These are phyloP conservation scores for Tyto alba DNA, from an alignment of 2,113 vertebrate species.

Conservation along the genomic window DNA sequence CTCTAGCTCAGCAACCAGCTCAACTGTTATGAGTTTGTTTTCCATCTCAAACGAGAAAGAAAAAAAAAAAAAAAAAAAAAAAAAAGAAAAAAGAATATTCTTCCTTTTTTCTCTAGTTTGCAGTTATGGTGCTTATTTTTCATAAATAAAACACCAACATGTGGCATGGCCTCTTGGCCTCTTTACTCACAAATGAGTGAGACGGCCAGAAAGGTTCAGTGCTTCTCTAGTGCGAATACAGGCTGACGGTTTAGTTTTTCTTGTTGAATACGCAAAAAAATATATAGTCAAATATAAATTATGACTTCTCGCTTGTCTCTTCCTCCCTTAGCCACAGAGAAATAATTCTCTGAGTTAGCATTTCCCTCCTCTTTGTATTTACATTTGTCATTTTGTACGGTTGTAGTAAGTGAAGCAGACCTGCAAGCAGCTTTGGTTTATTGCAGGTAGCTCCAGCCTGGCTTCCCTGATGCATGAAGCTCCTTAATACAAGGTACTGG, in stretches of 20 bases:
- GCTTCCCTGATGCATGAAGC: background rate
- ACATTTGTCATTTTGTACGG: background rate
- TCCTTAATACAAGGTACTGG: background rate
- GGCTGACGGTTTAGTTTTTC: background rate
- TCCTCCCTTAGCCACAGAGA: background rate
- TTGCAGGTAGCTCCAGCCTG: background rate
- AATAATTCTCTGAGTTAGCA: background rate
- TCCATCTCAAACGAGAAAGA: background rate
- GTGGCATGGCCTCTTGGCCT: background rate
- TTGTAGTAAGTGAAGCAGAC: background rate
- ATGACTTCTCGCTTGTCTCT: background rate
- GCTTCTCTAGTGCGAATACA: background rate
- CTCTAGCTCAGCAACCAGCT: background rate
- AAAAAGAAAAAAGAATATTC: no score
- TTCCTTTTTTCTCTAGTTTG: background rate
- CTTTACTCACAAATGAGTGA: background rate
- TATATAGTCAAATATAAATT: background rate
- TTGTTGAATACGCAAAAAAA: background rate
- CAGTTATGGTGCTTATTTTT: background rate
- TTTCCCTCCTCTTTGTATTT: background rate
- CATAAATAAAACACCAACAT: background rate
- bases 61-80: no score
- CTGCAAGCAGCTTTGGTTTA: background rate
- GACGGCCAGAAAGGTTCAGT: background rate
- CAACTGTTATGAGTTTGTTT: background rate